Percentiles rank a stretch among this genome's conserved stretches.
phyloP scores from a whole-genome alignment of 2,113 vertebrate species.

The Bagarius yarrelli region DNA sequence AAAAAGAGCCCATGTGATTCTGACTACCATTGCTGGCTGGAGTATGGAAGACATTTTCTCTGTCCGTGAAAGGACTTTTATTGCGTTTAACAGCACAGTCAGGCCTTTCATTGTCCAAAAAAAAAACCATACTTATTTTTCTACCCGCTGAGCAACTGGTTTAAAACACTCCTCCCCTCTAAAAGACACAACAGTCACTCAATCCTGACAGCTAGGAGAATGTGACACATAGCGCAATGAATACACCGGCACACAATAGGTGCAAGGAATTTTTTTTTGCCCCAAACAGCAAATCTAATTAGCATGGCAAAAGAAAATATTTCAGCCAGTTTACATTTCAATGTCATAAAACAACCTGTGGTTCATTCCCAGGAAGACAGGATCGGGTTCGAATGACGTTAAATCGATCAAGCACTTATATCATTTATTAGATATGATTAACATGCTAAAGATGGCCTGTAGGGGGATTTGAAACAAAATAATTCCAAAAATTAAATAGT shows the following conservation, averaged over 20 bases:
- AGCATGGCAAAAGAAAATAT: conserved; percentile 19
- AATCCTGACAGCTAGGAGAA: conserved; percentile 62
- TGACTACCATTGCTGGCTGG: conserved; percentile 54
- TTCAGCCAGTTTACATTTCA: not conserved
- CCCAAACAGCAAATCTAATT: conserved; percentile 10
- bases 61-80: conserved; percentile 63
- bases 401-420: not conserved
- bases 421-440: not conserved
- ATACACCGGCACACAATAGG: conserved; percentile 52
- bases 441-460: not conserved
- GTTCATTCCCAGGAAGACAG: not conserved
- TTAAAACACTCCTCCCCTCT: conserved; percentile 61
- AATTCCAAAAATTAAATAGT: too few relatives aligned
- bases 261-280: conserved; percentile 11
- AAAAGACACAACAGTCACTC: conserved; percentile 65
- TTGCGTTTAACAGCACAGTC: conserved; percentile 48
- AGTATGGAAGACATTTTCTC: conserved; percentile 57
- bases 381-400: not conserved
- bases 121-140: conserved; percentile 59
- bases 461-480: not conserved
- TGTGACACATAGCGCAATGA: conserved; percentile 49
- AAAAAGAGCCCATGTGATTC: conserved; percentile 52
- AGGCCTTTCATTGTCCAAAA: conserved; percentile 51
- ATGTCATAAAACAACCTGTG: not conserved
- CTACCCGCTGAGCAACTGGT: conserved; percentile 57